Conservation (phyloP, 2,888 invertebrate species). For the Rhingia rostrata region DNA sequence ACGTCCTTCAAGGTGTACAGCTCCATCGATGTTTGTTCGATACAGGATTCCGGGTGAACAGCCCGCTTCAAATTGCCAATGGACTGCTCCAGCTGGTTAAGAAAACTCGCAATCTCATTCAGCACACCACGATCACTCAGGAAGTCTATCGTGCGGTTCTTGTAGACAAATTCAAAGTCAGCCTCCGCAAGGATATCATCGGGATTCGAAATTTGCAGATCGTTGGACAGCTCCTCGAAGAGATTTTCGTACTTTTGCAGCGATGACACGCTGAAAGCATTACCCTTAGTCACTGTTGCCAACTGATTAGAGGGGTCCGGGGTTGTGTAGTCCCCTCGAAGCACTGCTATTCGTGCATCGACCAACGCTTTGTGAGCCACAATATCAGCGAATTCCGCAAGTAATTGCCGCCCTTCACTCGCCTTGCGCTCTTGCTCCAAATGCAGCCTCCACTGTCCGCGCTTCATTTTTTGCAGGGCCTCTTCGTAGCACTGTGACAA, state of each 20-base stretch:
- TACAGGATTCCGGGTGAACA: slow-evolving; percentile 76
- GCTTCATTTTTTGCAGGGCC: slow-evolving; percentile 85
- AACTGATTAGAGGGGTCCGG: slow-evolving; percentile 21
- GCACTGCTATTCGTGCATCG: slow-evolving; percentile 89
- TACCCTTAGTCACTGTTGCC: slow-evolving; percentile 30
- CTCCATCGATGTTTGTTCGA: slow-evolving; percentile 77
- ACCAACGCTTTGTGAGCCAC: slow-evolving; percentile 90
- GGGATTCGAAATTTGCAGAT: slow-evolving; percentile 79
- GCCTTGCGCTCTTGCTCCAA: slow-evolving; percentile 84
- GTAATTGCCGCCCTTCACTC: slow-evolving; percentile 83
- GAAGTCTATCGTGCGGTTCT: slow-evolving; percentile 79
- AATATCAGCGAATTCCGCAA: slow-evolving; percentile 88
- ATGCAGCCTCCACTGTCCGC: slow-evolving; percentile 83
- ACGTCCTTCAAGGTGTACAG: slow-evolving; percentile 84
- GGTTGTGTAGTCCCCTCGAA: slow-evolving; percentile 84
- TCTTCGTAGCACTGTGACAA: slow-evolving; percentile 88
- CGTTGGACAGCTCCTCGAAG: slow-evolving; percentile 79
- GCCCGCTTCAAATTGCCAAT: slow-evolving; percentile 78
- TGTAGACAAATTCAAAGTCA: slow-evolving; percentile 81
- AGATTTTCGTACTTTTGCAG: slow-evolving; percentile 80
- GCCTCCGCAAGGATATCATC: slow-evolving; percentile 80
- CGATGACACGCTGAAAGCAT: slow-evolving; percentile 76
- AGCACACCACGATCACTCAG: slow-evolving; percentile 79
- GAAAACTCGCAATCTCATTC: slow-evolving; percentile 78
- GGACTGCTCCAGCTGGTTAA: slow-evolving; percentile 79